phyloP scores from a whole-genome alignment of 2,888 invertebrate species.

The Polylopha cassiicola region DNA sequence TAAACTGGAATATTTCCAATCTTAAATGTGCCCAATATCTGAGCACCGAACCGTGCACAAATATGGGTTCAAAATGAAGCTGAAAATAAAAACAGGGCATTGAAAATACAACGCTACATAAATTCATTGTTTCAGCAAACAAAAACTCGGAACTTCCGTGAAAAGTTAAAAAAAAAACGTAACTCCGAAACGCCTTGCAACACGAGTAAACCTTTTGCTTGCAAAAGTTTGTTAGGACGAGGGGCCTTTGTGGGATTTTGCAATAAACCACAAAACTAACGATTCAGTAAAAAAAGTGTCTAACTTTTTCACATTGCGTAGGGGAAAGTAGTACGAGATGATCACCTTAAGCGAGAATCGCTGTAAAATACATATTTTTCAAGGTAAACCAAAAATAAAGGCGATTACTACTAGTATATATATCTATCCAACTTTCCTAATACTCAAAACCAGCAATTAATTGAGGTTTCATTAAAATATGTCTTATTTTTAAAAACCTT shows the following conservation, averaged over 20 bases:
- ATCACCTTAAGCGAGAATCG: slow-evolving; percentile 4
- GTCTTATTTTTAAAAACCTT: slow-evolving; percentile 5
- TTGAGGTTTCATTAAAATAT: slow-evolving; percentile 5
- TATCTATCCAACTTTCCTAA: slow-evolving; percentile 10
- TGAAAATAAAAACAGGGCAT: slow-evolving; percentile 1
- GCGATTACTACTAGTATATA: slow-evolving; percentile 10
- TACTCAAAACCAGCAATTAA: slow-evolving; percentile 3
- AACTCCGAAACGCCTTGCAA: slow-evolving; percentile 2
- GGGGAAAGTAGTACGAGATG: slow-evolving; percentile 2
- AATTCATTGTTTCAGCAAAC: slow-evolving; percentile 18
- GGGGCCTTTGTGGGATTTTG: slow-evolving; percentile 5
- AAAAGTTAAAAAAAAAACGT: slow-evolving; percentile 12
- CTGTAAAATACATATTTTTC: slow-evolving; percentile 7
- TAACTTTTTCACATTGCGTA: neutral
- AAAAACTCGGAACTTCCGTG: slow-evolving; percentile 6
- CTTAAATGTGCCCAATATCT: no score
- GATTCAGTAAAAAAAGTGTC: slow-evolving; percentile 7
- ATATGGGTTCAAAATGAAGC: no score
- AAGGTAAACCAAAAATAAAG: slow-evolving; percentile 9
- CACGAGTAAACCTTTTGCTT: slow-evolving; percentile 9
- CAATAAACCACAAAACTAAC: neutral
- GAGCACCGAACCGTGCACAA: no score
- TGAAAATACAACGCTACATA: slow-evolving; percentile 7
- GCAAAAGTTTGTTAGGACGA: slow-evolving; percentile 10
- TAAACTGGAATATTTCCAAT: no score